Base-by-base conservation (phyloP, 2,113 vertebrate genomes). In the Thalassoma bifasciatum region DNA sequence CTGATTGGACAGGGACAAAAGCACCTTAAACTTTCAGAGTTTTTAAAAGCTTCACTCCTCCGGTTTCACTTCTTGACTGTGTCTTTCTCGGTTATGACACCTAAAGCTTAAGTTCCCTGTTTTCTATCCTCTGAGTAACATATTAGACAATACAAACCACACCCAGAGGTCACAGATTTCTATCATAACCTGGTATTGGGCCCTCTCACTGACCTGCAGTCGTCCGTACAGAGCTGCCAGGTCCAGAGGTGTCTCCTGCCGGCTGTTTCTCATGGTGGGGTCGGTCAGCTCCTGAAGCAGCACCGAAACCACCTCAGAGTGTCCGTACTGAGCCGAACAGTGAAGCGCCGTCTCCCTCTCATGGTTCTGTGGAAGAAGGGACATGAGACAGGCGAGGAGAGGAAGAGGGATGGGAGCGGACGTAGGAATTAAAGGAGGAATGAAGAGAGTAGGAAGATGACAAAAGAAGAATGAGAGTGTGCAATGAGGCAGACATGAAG, bases 261-360 rank as follows among this genome's bases (percentile, higher is more conserved):
- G 95, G 91, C 94, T 97, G 93, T 99, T 99, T 69, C 97, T 94
- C 93, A 98, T 98, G 16, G 95, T 95, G 22, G 97, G 96, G 82
- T 99, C 97, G 0, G 96, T 96, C 71, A 98, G 94, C 87, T 99
- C 97, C 83, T 97, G 96, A 3, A 99, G 93, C 60, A 99, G 93
- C 76, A 96, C 95, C 4, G 95, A 94, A 34, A 97, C 97, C 54
- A 98, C 97, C 72, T 98, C 97, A 0, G 96, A 95, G 92, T 99
- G 97, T 72, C 97, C 97, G 0, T 99, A 98, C 37, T 98, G 97
- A 49, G 97, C 97, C 0, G 97, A 96, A 68, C 97, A 99, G 83
- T 99, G 97, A 10, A 99, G 89, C 0, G 97, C 95, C 0, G 97
- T 98, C 90, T 99, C 97, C 49, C 95, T 96, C 93, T 99, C 97